These are phyloP conservation scores for Papilio gigon DNA, from an alignment of 2,888 invertebrate species.

Conservation along the genomic window DNA sequence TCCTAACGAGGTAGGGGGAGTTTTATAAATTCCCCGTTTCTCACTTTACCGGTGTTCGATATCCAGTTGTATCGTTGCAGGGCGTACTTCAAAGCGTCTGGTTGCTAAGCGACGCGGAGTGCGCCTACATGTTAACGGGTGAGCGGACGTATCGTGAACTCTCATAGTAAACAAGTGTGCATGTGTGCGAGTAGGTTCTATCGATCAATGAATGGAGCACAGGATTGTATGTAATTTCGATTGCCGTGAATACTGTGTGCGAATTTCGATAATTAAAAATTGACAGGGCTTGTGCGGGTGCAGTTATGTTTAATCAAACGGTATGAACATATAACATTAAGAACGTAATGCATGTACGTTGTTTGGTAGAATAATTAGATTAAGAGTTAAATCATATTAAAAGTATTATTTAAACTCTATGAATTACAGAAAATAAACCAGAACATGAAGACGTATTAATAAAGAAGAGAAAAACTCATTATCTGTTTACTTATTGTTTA, in stretches of 20 bases:
- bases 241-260: background rate
- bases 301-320: background rate
- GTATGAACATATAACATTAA: background rate
- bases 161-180: conserved; percentile 37
- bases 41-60: conserved; percentile 45
- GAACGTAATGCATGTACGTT: background rate
- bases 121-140: conserved; percentile 34
- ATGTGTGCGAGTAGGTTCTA: conserved; percentile 28
- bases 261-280: conserved; percentile 6
- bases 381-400: too few relatives aligned
- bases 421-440: too few relatives aligned
- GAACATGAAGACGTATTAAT: too few relatives aligned
- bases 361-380: background rate
- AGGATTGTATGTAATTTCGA: conserved; percentile 29
- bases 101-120: conserved; percentile 55
- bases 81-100: conserved; percentile 57
- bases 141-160: conserved; percentile 29
- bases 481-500: background rate
- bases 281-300: background rate
- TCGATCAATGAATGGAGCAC: conserved; percentile 35
- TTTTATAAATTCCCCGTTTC: conserved; percentile 46
- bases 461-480: background rate
- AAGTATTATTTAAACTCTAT: too few relatives aligned
- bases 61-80: conserved; percentile 48
- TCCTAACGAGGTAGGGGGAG: conserved; percentile 34